Evolutionary conservation across 1,140 invertebrate species (phyloP).

Genomic region (Heliconius hewitsoni): DNA sequence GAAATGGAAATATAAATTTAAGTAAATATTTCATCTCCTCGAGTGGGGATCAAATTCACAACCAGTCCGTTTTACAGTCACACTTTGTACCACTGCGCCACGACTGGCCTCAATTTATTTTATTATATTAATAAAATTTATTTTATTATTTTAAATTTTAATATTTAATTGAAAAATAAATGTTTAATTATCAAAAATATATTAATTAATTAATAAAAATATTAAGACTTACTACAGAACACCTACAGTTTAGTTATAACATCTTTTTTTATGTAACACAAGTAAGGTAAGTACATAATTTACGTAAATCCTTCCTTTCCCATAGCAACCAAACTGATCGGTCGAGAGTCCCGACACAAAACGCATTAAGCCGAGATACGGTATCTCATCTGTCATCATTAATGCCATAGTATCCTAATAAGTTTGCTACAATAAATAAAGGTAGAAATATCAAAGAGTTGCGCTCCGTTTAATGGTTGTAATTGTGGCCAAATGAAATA

Average conservation of each 20-base stretch:
- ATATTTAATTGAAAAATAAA: background rate
- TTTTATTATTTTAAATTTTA: background rate
- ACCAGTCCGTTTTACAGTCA: too few species aligned
- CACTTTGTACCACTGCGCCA: too few species aligned
- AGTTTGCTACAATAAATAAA: conserved; percentile 79
- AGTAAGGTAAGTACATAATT: conserved; percentile 52
- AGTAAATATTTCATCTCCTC: too few species aligned
- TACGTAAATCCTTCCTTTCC: conserved; percentile 51
- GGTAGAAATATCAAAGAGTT: conserved; percentile 73
- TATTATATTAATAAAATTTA: background rate
- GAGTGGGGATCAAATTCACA: too few species aligned
- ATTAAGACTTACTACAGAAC: background rate
- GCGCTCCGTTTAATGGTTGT: conserved; percentile 77
- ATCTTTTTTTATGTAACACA: conserved; percentile 35
- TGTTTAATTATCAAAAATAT: background rate
- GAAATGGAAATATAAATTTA: too few species aligned
- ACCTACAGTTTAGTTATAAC: background rate
- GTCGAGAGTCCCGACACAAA: conserved; percentile 57
- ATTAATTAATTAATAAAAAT: background rate
- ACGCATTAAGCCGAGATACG: conserved; percentile 70
- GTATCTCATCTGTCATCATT: conserved; percentile 79
- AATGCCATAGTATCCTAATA: conserved; percentile 79
- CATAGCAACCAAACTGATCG: conserved; percentile 55
- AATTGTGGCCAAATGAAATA: conserved; percentile 78
- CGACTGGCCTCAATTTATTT: background rate